These are phyloP conservation scores for Fragum sueziense DNA, from an alignment of 2,888 invertebrate genomes.

Conservation along the genomic window DNA sequence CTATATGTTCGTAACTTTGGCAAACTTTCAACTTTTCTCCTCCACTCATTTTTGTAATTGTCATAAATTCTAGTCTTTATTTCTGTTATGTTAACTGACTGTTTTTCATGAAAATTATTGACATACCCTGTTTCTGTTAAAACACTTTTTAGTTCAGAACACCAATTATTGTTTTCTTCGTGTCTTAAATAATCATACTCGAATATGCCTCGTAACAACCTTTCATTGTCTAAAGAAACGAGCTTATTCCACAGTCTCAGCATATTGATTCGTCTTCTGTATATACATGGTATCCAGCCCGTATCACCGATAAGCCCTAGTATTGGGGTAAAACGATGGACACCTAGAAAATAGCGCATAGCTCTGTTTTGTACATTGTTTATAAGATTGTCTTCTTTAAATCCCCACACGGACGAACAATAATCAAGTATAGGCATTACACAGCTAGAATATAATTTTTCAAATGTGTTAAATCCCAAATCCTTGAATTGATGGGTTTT, in stretches of 20 bases:
- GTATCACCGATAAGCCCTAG: constrained; percentile 7
- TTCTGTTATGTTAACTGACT: background rate
- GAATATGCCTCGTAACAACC: background rate
- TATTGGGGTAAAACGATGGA: constrained; percentile 25
- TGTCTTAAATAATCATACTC: background rate
- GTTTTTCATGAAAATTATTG: constrained; percentile 1
- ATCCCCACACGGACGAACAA: constrained; percentile 23
- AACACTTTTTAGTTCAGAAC: background rate
- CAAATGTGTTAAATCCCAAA: constrained; percentile 20
- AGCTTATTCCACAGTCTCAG: background rate
- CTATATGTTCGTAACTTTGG: too few relatives aligned
- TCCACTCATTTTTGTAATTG: background rate
- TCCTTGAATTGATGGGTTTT: background rate
- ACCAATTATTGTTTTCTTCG: background rate
- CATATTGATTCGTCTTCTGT: background rate
- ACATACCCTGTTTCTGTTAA: background rate
- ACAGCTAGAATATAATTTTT: constrained; percentile 27
- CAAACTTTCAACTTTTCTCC: too few relatives aligned
- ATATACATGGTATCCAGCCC: background rate
- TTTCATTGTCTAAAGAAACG: background rate
- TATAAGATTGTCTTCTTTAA: constrained; percentile 3
- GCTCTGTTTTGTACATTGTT: constrained; percentile 32
- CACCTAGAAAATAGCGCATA: constrained; percentile 33
- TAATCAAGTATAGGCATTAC: constrained; percentile 26
- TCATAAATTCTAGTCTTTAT: background rate